phyloP scores from a whole-genome alignment of 2,113 vertebrate species.

The Columba janthina region DNA sequence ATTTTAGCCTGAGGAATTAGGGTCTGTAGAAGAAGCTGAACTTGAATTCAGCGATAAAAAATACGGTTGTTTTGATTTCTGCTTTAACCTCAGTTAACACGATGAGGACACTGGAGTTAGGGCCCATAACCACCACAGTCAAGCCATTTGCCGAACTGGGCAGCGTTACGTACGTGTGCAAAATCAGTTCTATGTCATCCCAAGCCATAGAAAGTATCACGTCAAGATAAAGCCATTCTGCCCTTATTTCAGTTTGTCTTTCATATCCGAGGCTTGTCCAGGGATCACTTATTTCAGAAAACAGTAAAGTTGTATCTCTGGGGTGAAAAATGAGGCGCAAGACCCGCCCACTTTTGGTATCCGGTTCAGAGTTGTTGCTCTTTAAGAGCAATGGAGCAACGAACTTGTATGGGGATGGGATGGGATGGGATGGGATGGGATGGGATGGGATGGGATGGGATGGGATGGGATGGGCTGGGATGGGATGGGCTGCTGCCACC shows the following conservation, averaged over 20 bases:
- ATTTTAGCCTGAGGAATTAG: not conserved
- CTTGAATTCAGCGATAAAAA: not conserved
- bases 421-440: no score
- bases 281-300: not conserved
- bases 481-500: not conserved
- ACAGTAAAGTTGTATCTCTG: not conserved
- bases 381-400: not conserved
- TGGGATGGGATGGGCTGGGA: not conserved
- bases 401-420: no score
- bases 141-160: not conserved
- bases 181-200: not conserved
- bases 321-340: not conserved
- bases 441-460: no score
- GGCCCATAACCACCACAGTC: not conserved
- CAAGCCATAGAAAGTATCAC: not conserved
- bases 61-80: not conserved
- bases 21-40: not conserved
- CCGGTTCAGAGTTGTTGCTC: not conserved
- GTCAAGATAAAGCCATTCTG: not conserved
- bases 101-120: accelerated
- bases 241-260: not conserved
- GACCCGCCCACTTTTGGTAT: accelerated
- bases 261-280: not conserved
- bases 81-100: not conserved
- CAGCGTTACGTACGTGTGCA: accelerated